Base-by-base conservation (phyloP, 1,140 invertebrate species). In the Conopomorpha cramerella region DNA sequence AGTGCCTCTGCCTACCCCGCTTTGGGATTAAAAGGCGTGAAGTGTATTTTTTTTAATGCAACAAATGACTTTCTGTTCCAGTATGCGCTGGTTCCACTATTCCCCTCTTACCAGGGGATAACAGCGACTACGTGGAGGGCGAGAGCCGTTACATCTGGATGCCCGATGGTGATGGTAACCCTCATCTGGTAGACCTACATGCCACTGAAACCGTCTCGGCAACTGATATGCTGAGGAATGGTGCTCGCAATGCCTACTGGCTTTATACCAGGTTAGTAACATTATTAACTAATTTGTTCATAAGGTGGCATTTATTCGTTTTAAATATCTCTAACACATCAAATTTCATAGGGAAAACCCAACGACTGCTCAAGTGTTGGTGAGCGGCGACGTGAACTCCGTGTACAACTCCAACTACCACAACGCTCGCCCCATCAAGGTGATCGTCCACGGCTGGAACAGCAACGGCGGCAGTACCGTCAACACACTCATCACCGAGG, bases 361-460 rank as follows among this genome's bases (percentile, higher is more conserved):
- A 0, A 56, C 27, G 3, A 50, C 34, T 19, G 31, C 36, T 8
- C 60, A 68, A 42, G 8, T 61, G 1, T 29, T 68, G 1, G 40
- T 49, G 1, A 41, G 55, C 30, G 49, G 49, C 1, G 51, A 64
- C n/a, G 42, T 31, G 2, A 56, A 61, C 38, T 41, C 52, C 0
- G 30, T 68, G 0, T 25, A 35, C 14, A 51, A 40, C 25, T 64
- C 60, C 1, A 56, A 59, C 41, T 68, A 55, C 25, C 27, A 8
- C 0, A 39, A 11, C 2, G 45, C 35, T 34, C 30, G 42, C 1
- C 55, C 49, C 1, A 27, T 45, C 0, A 53, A 51, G 36, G 50
- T 65, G 3, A 41, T 68, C 15, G 52, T 58, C 26, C 61, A 68
- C 30, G 59, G 64, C 10, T 68, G 59, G 59, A 61, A 53, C 31